Conservation (phyloP, 2,113 vertebrate genomes). For the Vulpes lagopus region DNA sequence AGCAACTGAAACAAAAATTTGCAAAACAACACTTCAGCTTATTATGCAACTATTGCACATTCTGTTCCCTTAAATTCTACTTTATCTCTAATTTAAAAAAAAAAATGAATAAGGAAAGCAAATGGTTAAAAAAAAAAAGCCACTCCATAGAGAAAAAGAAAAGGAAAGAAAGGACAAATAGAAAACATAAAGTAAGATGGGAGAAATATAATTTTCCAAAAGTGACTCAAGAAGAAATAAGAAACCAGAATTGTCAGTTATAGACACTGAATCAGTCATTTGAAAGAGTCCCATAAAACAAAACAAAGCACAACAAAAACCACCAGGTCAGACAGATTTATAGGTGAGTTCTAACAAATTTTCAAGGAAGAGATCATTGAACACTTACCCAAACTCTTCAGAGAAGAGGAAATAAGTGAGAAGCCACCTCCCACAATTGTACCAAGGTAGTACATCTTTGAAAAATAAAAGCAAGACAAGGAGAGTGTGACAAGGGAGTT, state of each 20-base stretch:
- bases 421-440: not conserved
- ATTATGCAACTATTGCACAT: not conserved
- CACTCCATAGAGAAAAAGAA: not conserved
- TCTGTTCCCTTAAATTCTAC: not conserved
- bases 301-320: not conserved
- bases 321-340: not conserved
- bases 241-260: not conserved
- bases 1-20: not conserved
- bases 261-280: not conserved
- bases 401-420: not conserved
- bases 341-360: not conserved
- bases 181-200: not conserved
- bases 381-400: not conserved
- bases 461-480: not conserved
- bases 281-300: not conserved
- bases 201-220: not conserved
- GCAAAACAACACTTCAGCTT: not conserved
- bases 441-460: not conserved
- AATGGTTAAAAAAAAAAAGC: not conserved
- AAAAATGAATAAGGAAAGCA: not conserved
- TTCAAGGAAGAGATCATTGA: not conserved
- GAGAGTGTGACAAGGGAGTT: not conserved
- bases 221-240: conserved; percentile 28
- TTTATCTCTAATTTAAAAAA: not conserved
- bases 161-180: not conserved